Conservation (phyloP, 2,888 invertebrate genomes). For the Volucella bombylans region DNA sequence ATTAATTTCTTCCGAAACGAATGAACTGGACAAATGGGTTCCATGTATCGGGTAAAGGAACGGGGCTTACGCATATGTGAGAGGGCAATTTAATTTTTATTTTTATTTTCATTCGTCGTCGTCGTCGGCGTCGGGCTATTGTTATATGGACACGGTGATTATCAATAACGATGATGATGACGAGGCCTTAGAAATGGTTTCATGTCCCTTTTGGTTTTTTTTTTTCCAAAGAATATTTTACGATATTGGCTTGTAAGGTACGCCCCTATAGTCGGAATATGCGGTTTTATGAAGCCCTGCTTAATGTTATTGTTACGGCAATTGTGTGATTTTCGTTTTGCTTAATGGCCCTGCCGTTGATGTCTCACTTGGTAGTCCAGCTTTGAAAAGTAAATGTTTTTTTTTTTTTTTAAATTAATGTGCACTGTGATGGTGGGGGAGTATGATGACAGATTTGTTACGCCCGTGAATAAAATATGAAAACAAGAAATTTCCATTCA, state of each 20-base stretch:
- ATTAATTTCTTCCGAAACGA: constrained; percentile 57
- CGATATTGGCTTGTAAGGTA: constrained; percentile 58
- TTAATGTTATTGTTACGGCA: constrained; percentile 66
- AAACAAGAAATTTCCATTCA: background rate
- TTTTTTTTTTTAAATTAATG: constrained; percentile 22
- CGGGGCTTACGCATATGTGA: constrained; percentile 15
- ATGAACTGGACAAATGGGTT: background rate
- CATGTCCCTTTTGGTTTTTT: constrained; percentile 36
- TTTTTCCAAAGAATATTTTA: constrained; percentile 52
- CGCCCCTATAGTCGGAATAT: constrained; percentile 50
- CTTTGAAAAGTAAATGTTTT: background rate
- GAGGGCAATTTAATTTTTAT: constrained; percentile 65
- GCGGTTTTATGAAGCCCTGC: constrained; percentile 51
- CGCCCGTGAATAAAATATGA: constrained; percentile 18
- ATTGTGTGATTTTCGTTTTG: constrained; percentile 63
- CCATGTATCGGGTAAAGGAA: constrained; percentile 11
- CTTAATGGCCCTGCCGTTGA: constrained; percentile 51
- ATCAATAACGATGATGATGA: constrained; percentile 24
- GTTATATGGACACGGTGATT: constrained; percentile 53
- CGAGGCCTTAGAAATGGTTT: constrained; percentile 29
- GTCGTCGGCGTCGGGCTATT: constrained; percentile 15
- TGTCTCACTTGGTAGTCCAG: constrained; percentile 33
- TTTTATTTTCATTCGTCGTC: constrained; percentile 11
- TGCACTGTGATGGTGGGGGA: background rate
- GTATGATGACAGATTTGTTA: constrained; percentile 42